Conservation (phyloP, 2,113 vertebrate genomes). For the Polypterus bichir region DNA sequence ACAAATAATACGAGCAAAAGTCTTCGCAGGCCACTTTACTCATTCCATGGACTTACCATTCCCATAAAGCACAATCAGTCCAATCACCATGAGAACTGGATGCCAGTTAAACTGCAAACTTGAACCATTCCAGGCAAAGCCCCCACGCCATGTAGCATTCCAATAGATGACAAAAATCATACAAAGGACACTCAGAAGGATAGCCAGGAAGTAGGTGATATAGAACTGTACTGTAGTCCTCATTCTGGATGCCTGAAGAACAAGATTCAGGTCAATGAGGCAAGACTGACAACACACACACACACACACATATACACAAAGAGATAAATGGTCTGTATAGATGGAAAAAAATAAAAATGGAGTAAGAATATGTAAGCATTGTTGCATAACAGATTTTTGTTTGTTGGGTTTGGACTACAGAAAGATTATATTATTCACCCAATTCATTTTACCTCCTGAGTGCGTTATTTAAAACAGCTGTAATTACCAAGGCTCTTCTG, state of each 20-base stretch:
- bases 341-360: neutral
- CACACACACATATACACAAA: neutral
- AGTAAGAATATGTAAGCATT: neutral
- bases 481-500: no score
- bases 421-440: no score
- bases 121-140: slow-evolving; percentile 69
- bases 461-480: no score
- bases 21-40: neutral
- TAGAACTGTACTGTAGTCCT: slow-evolving; percentile 45
- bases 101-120: slow-evolving; percentile 76
- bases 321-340: neutral
- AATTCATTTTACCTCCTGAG: no score
- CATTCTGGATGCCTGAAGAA: slow-evolving; percentile 28
- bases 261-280: no score
- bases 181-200: slow-evolving; percentile 52
- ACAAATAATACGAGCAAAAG: neutral
- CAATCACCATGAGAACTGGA: slow-evolving; percentile 75
- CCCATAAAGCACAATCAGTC: slow-evolving; percentile 73
- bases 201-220: slow-evolving; percentile 41
- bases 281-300: neutral
- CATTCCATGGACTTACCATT: slow-evolving; percentile 51
- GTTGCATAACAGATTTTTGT: no score
- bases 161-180: slow-evolving; percentile 55
- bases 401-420: no score
- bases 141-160: slow-evolving; percentile 57